A percentile compares a stretch with the other conserved stretches of the same genome.
These are phyloP conservation scores for Epizoanthus illoricatus DNA, from an alignment of 92 coral and sea anemone genomes.

Conservation along the genomic window DNA sequence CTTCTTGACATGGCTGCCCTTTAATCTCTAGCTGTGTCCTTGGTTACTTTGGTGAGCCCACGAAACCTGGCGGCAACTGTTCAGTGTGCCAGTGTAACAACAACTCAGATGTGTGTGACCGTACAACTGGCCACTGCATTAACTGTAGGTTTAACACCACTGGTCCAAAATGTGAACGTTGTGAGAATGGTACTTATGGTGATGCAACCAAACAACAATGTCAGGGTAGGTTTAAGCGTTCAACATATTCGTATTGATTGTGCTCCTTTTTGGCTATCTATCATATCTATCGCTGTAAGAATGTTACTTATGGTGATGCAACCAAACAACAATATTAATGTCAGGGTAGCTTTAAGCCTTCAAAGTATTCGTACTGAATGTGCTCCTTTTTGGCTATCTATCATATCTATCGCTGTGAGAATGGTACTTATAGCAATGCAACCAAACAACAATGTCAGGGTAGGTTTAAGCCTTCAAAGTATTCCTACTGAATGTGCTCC, in stretches of 20 bases:
- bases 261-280: too few relatives aligned
- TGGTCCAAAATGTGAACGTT: conserved; percentile 92
- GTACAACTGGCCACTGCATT: conserved; percentile 80
- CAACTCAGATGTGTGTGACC: conserved; percentile 84
- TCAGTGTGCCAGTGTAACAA: conserved; percentile 92
- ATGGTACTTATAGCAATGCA: conserved; percentile 93
- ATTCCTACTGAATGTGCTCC: too few relatives aligned
- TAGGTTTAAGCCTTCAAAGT: conserved; percentile 6
- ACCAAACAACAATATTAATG: too few relatives aligned
- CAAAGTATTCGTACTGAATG: too few relatives aligned
- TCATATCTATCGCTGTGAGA: conserved; percentile 95
- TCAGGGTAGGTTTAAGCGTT: conserved; percentile 56
- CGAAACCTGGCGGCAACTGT: conserved; percentile 81
- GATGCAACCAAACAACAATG: conserved; percentile 90
- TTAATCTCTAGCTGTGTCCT: conserved; percentile 63
- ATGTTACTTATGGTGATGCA: too few relatives aligned
- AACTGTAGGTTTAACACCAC: conserved; percentile 82
- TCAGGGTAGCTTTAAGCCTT: conserved; percentile 56
- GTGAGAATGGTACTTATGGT: conserved; percentile 94
- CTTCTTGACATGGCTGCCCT: too few relatives aligned
- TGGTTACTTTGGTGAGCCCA: conserved; percentile 91
- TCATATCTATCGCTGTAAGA: too few relatives aligned
- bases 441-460: conserved; percentile 90
- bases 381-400: too few relatives aligned
- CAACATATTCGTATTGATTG: too few relatives aligned